Conservation (phyloP, 2,113 vertebrate species). For the Anolis sagrei region DNA sequence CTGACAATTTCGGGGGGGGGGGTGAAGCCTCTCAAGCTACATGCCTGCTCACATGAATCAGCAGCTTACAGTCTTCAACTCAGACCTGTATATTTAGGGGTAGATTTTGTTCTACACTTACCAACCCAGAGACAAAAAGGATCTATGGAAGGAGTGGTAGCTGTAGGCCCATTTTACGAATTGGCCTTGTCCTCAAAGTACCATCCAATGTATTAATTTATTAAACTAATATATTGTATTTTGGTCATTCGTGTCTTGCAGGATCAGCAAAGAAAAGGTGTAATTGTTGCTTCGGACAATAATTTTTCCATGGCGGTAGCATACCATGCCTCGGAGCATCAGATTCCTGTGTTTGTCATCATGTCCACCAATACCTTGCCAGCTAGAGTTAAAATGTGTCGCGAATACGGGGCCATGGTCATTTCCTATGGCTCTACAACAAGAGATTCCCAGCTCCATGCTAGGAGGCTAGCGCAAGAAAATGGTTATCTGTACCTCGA, state of each 20-base stretch:
- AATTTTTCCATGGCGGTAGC: constrained; percentile 91
- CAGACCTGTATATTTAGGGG: background rate
- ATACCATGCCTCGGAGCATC: constrained; percentile 83
- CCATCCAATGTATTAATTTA: background rate
- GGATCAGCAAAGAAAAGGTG: constrained; percentile 90
- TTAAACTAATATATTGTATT: background rate
- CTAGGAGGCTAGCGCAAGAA: constrained; percentile 82
- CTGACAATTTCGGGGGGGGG: too few relatives aligned
- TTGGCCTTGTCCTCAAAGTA: background rate
- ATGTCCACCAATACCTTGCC: constrained; percentile 80
- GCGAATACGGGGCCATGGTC: constrained; percentile 90
- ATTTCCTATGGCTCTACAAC: constrained; percentile 82
- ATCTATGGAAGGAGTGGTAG: background rate
- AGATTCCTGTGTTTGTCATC: constrained; percentile 86
- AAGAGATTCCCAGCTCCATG: constrained; percentile 83
- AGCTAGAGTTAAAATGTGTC: constrained; percentile 78
- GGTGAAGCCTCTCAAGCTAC: too few relatives aligned
- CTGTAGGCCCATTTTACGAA: background rate
- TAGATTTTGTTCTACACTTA: background rate
- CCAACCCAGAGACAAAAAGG: background rate
- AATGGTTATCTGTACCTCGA: constrained; percentile 89
- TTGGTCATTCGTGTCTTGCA: constrained; percentile 53
- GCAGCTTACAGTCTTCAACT: background rate
- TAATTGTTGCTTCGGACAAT: constrained; percentile 87
- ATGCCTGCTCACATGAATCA: too few relatives aligned